phyloP scores from a whole-genome alignment of 2,113 vertebrate genomes.

The Tauraco erythrolophus region DNA sequence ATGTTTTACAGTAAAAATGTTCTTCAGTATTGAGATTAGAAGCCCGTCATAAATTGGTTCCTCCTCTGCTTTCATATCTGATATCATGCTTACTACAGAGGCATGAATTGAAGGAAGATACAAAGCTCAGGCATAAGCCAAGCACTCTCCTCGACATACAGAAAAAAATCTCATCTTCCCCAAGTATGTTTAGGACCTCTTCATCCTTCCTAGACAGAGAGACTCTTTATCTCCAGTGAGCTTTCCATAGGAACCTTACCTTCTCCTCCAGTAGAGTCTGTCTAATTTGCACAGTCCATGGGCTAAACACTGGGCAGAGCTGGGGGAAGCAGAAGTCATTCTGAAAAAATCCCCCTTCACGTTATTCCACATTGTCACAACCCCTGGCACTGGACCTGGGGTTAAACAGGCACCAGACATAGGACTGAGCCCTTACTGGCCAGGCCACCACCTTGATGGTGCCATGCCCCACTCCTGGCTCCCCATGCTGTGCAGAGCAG shows the following conservation, averaged over 20 bases:
- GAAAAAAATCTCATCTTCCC: not conserved
- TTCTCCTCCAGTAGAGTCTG: not conserved
- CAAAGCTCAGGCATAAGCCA: not conserved
- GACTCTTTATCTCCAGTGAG: not conserved
- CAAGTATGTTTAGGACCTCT: not conserved
- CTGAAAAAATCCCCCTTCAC: not conserved
- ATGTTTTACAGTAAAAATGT: not conserved
- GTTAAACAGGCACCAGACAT: not conserved
- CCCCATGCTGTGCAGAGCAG: not conserved
- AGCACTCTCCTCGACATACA: not conserved
- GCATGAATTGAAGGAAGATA: not conserved
- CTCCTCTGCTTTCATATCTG: not conserved
- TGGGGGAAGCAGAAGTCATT: rapidly evolving
- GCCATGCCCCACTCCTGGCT: not conserved
- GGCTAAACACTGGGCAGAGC: not conserved
- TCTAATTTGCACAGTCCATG: not conserved
- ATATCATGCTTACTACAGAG: not conserved
- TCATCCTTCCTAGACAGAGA: not conserved
- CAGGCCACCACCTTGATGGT: rapidly evolving
- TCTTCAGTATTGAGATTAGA: not conserved
- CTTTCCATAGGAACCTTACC: not conserved
- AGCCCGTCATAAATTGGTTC: not conserved
- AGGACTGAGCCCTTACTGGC: rapidly evolving
- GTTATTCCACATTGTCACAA: not conserved
- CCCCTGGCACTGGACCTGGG: rapidly evolving